Evolutionary conservation across 1,140 invertebrate species (phyloP).

Genomic region (Brachionus sp.): DNA sequence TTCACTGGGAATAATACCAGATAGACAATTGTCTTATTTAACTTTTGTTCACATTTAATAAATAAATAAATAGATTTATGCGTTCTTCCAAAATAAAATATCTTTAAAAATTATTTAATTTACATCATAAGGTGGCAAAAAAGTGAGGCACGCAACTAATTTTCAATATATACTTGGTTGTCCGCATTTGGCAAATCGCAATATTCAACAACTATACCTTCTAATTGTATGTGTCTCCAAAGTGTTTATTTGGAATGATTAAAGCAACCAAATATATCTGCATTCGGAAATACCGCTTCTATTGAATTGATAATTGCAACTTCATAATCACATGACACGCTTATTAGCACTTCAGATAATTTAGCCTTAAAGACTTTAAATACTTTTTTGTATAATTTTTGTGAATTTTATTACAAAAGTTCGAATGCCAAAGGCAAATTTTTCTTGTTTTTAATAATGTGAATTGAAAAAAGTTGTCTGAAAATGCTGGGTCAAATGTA

Average conservation of each 20-base stretch:
- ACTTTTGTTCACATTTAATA: no score
- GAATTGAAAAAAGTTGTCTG: neutral
- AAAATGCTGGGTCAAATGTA: no score
- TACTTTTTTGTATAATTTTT: neutral
- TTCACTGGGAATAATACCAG: no score
- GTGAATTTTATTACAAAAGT: neutral
- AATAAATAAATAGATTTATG: no score
- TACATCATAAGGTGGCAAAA: neutral
- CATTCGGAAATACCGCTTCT: neutral
- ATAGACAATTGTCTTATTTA: no score
- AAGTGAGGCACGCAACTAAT: neutral
- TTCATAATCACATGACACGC: neutral
- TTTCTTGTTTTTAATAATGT: neutral
- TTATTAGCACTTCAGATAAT: neutral
- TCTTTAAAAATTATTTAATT: neutral
- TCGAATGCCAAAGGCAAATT: neutral
- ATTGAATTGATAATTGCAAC: neutral
- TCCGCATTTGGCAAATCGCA: neutral
- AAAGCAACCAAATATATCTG: neutral
- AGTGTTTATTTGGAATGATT: slow-evolving; percentile 22
- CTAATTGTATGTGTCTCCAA: neutral
- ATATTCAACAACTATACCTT: slow-evolving; percentile 7
- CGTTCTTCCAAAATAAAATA: slow-evolving; percentile 12
- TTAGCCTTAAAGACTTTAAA: neutral
- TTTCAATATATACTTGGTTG: neutral